Conservation (phyloP, 2,888 invertebrate genomes). For the Artemia sinica region DNA sequence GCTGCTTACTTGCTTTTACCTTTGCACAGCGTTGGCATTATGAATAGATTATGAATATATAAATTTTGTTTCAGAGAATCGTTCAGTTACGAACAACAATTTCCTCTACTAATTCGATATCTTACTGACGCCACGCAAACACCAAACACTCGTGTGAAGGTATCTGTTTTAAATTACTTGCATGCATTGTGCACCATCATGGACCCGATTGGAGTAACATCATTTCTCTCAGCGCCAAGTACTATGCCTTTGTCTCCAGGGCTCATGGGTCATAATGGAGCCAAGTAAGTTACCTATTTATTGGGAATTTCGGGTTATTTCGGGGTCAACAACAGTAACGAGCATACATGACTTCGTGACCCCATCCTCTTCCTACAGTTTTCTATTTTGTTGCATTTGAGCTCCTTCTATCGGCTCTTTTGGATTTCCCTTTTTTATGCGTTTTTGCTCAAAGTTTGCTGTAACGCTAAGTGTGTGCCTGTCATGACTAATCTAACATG, state of each 20-base stretch:
- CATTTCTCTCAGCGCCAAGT: neutral
- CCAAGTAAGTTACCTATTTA: neutral
- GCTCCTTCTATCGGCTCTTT: too few species aligned
- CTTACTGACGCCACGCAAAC: slow-evolving; percentile 81
- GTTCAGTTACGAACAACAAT: slow-evolving; percentile 32
- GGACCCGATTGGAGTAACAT: neutral
- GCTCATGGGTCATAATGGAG: neutral
- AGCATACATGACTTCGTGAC: too few species aligned
- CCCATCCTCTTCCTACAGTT: too few species aligned
- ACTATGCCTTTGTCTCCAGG: slow-evolving; percentile 1
- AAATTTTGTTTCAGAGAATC: slow-evolving; percentile 18
- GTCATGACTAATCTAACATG: too few species aligned
- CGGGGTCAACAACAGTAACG: too few species aligned
- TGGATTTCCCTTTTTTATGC: too few species aligned
- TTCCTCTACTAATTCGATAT: slow-evolving; percentile 47
- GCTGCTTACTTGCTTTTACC: slow-evolving; percentile 16
- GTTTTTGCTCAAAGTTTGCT: too few species aligned
- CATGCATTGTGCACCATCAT: slow-evolving; percentile 28
- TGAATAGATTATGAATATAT: neutral
- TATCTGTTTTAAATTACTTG: slow-evolving; percentile 36
- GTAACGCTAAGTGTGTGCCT: too few species aligned
- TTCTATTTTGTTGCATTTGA: too few species aligned
- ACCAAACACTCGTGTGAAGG: slow-evolving; percentile 49
- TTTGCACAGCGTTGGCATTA: neutral
- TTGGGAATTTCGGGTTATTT: too few species aligned